Evolutionary conservation across 2,113 vertebrate species (phyloP).

Genomic region (Rhinopomastus cyanomelas): DNA sequence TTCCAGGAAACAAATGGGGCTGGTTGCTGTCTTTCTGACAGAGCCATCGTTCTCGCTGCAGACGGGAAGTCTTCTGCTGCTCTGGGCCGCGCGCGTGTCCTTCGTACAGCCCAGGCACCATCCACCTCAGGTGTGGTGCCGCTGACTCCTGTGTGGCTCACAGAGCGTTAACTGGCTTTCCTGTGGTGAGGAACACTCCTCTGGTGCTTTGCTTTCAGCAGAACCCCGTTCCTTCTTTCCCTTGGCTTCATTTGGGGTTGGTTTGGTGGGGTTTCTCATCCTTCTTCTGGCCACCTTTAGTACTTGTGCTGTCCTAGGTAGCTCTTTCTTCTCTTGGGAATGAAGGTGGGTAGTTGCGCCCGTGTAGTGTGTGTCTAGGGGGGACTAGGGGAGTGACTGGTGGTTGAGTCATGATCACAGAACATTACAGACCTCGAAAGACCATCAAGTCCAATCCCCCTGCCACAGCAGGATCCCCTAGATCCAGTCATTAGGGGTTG

Average conservation of each 20-base stretch:
- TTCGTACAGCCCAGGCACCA: constrained; percentile 26
- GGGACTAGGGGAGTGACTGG: too few relatives aligned
- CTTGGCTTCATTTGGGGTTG: not conserved
- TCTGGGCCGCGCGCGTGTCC: constrained; percentile 33
- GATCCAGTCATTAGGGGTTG: too few relatives aligned
- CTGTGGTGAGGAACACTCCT: constrained; percentile 34
- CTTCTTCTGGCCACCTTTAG: not conserved
- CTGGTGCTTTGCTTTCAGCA: not conserved
- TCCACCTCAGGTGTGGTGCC: constrained; percentile 17
- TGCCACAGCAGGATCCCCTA: too few relatives aligned
- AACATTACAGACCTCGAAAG: too few relatives aligned
- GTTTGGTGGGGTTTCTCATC: not conserved
- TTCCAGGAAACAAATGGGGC: constrained; percentile 55
- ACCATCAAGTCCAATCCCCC: too few relatives aligned
- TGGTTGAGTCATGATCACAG: too few relatives aligned
- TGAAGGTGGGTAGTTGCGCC: too few relatives aligned
- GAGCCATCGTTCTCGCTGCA: constrained; percentile 44
- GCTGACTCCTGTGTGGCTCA: constrained; percentile 46
- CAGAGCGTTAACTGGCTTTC: constrained; percentile 40
- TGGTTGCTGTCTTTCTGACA: constrained; percentile 23
- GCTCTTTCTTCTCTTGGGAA: not conserved
- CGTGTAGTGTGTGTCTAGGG: too few relatives aligned
- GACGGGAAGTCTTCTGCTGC: constrained; percentile 36
- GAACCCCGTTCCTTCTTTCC: not conserved
- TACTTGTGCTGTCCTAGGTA: not conserved